These are phyloP conservation scores for Hyposoter didymator DNA, from an alignment of 2,888 invertebrate species.

Conservation along the genomic window DNA sequence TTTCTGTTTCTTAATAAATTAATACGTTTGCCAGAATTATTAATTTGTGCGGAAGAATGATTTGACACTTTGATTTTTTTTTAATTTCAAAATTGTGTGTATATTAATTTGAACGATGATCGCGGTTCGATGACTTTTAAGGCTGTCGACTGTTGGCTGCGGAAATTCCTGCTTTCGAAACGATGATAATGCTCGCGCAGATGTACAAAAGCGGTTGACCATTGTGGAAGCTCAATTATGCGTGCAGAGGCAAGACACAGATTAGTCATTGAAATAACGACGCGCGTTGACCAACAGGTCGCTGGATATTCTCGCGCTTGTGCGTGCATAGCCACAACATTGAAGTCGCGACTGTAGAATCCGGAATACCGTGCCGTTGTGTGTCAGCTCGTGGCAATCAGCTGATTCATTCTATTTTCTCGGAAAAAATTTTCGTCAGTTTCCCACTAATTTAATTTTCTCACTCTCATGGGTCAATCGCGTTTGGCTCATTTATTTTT, in stretches of 20 bases:
- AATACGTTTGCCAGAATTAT: neutral
- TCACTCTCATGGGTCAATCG: constrained; percentile 39
- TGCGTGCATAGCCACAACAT: neutral
- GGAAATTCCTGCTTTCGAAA: neutral
- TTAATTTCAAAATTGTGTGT: no score
- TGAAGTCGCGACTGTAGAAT: neutral
- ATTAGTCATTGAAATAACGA: constrained; percentile 17
- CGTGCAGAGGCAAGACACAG: neutral
- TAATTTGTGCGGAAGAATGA: neutral
- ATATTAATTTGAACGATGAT: no score
- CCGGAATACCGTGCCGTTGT: constrained; percentile 1
- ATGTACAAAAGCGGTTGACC: neutral
- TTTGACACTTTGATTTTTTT: neutral
- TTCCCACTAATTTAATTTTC: constrained; percentile 47
- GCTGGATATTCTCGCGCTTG: constrained; percentile 5
- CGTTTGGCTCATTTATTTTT: neutral
- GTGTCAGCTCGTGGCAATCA: neutral
- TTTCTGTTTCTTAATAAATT: neutral
- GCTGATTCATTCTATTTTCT: constrained; percentile 52
- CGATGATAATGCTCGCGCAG: neutral
- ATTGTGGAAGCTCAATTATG: constrained; percentile 11
- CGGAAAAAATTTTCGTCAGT: constrained; percentile 16
- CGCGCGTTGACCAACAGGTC: constrained; percentile 1
- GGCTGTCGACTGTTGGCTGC: neutral
- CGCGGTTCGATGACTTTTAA: neutral